These are phyloP conservation scores for Lagenorhynchus albirostris DNA, from an alignment of 2,113 vertebrate genomes.

Conservation along the genomic window DNA sequence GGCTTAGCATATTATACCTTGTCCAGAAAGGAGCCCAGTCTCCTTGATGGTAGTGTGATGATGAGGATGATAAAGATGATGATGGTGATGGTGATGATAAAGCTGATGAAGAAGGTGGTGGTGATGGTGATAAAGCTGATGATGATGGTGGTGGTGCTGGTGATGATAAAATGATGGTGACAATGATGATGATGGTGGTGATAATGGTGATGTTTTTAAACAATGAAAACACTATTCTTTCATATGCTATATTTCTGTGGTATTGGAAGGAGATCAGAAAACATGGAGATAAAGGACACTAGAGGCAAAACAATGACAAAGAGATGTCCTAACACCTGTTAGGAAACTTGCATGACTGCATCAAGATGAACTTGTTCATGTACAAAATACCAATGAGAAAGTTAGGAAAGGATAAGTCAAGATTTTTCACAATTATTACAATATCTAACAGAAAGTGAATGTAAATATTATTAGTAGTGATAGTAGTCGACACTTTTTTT, in stretches of 20 bases:
- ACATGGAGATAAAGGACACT: background rate
- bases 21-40: background rate
- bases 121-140: background rate
- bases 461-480: background rate
- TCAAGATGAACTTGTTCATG: background rate
- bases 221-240: background rate
- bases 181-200: background rate
- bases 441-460: background rate
- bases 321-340: background rate
- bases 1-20: background rate
- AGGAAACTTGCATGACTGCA: background rate
- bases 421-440: background rate
- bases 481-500: background rate
- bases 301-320: background rate
- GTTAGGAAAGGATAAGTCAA: background rate
- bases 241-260: background rate
- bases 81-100: background rate
- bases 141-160: rapidly evolving
- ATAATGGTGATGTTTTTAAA: background rate
- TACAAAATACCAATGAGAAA: background rate
- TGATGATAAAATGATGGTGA: background rate
- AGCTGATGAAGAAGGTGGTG: background rate
- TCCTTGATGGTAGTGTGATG: background rate
- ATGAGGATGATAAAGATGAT: background rate
- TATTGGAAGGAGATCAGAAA: background rate